Evolutionary conservation across 2,797 vertebrate genomes (phyloP).

Genomic region (Zenarchopterus dispar): DNA sequence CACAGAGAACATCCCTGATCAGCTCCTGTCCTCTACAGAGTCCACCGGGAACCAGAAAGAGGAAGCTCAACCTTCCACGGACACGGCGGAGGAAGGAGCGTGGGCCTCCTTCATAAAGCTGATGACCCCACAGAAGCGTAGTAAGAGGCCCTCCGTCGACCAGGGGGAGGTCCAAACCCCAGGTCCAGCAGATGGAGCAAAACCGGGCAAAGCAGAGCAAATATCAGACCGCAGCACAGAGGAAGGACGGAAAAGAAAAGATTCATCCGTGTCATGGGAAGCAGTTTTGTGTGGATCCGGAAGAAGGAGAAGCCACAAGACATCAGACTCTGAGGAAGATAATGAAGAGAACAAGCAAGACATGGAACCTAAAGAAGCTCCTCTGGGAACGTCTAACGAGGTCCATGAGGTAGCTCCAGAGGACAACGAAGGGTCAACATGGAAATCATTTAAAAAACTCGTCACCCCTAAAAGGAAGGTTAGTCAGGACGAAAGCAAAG

Average conservation of each 20-base stretch:
- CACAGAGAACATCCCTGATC: conserved; percentile 69
- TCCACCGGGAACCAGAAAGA: conserved; percentile 80
- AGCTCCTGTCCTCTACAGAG: conserved; percentile 71
- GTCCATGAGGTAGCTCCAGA: conserved; percentile 81
- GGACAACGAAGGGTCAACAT: conserved; percentile 88
- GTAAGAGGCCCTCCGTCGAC: conserved; percentile 76
- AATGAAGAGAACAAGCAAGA: conserved; percentile 58
- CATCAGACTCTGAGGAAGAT: conserved; percentile 89
- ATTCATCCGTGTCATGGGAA: conserved; percentile 93
- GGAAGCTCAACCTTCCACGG: conserved; percentile 81
- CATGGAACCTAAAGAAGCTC: conserved; percentile 56
- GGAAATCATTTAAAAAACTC: conserved; percentile 92
- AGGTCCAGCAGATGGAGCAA: conserved; percentile 77
- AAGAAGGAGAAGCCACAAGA: conserved; percentile 89
- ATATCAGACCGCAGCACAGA: conserved; percentile 82
- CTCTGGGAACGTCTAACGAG: conserved; percentile 79
- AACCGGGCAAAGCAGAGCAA: conserved; percentile 79
- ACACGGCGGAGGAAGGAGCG: conserved; percentile 83
- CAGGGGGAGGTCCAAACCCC: conserved; percentile 63
- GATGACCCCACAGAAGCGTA: conserved; percentile 88
- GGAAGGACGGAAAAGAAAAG: conserved; percentile 88
- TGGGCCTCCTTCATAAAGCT: conserved; percentile 95
- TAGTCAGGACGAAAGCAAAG: conserved; percentile 84
- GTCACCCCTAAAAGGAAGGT: conserved; percentile 90
- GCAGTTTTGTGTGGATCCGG: conserved; percentile 91